Percentiles rank a stretch among this genome's conserved stretches.
Conservation (phyloP, 2,113 vertebrate genomes). For the Odontophorus gujanensis region DNA sequence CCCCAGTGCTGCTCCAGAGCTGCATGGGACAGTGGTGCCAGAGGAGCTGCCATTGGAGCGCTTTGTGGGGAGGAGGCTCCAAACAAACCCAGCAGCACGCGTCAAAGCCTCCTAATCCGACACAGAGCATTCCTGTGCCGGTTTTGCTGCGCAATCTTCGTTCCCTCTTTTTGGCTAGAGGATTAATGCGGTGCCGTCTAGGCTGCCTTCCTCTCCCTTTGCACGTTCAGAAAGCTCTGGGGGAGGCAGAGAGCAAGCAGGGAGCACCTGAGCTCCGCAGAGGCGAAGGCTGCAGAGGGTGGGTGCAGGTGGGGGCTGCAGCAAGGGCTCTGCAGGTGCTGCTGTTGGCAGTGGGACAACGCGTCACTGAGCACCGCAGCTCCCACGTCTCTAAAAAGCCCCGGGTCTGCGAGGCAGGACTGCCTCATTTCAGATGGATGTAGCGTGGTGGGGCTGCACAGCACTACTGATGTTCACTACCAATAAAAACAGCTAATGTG, state of each 20-base stretch:
- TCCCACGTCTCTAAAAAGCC: rapidly evolving
- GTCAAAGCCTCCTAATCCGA: not conserved
- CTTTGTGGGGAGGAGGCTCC: rapidly evolving
- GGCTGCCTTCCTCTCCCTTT: not conserved
- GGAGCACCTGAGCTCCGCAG: not conserved
- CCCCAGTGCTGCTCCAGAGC: not conserved
- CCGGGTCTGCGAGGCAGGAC: not conserved
- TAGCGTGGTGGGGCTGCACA: rapidly evolving
- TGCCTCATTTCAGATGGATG: not conserved
- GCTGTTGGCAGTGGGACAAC: rapidly evolving
- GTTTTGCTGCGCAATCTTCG: not conserved
- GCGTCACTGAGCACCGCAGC: rapidly evolving
- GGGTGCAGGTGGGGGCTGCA: not conserved
- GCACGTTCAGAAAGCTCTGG: not conserved
- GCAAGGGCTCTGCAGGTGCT: not conserved
- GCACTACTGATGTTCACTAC: rapidly evolving
- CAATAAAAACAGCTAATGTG: not conserved
- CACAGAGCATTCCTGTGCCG: not conserved
- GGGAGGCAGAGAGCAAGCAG: not conserved
- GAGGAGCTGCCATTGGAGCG: rapidly evolving
- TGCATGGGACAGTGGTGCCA: not conserved
- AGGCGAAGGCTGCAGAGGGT: not conserved
- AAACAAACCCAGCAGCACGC: rapidly evolving
- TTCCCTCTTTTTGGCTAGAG: not conserved
- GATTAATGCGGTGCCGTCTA: not conserved